Evolutionary conservation across 2,113 vertebrate species (phyloP), one percentile per base, ranked within the genome.

Genomic region (Tamias sibiricus): DNA sequence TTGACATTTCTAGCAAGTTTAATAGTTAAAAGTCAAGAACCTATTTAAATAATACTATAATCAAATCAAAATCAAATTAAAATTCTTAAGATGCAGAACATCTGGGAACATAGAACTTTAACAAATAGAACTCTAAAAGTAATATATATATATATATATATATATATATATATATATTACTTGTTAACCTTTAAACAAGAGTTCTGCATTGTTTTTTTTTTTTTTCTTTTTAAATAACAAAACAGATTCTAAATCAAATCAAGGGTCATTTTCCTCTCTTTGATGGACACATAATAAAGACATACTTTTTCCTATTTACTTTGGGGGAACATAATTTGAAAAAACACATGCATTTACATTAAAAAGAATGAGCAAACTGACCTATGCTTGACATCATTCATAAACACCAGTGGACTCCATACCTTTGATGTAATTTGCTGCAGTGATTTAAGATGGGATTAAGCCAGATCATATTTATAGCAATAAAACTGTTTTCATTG

Each of bases 11-110:
- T 92, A 97, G 94, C 22, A 91, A 85, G 14, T 35, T 81, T 93
- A 86, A 76, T 91, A 95, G 77, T 74, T 95, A 76, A 95, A 81
- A 96, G 52, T 40, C 47, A 94, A 95, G 20, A 90, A 37, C 28
- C n/a, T 95, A 91, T 87, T 92, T 96, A 85, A 95, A 75, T 42
- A 87, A 95, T 88, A 87, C 26, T 92, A 69, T 77, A 92, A 95
- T 96, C 32, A 96, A 96, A 91, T 93, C 19, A 87, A 95, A 96
- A 88, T 90, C 66, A 87, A 96, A 89, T 95, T 91, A 90, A 86
- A 93, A 94, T 90, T 90, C 52, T 64, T 88, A 54, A 96, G 26
- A 87, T 28, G 16, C n/a, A 59, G 22, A 84, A 28, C 47, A 68
- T 49, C 49, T 92, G 72, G 19, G 32, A 84, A 92, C 68, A 72